phyloP scores from a whole-genome alignment of 64 coral and sea anemone genomes.

The Dendrophyllia cribrosa region DNA sequence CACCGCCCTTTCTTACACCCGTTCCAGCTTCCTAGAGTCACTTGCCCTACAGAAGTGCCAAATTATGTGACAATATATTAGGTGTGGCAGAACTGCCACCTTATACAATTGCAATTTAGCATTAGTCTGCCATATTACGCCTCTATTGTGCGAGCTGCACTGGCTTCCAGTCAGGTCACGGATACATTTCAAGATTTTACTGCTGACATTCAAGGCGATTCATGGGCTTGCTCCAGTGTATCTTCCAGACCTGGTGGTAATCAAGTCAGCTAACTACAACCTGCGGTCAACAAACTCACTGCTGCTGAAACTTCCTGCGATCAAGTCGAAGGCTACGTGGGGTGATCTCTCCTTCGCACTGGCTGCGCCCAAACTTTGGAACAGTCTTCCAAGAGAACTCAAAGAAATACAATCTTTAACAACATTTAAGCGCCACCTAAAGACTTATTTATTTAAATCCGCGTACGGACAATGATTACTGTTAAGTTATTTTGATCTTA shows the following conservation, averaged over 20 bases:
- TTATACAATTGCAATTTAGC: too few relatives aligned
- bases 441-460: slow-evolving; percentile 12
- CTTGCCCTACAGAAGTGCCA: too few relatives aligned
- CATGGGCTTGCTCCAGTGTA: slow-evolving; percentile 16
- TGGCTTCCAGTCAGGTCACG: slow-evolving; percentile 50
- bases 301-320: slow-evolving; percentile 17
- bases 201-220: slow-evolving; percentile 42
- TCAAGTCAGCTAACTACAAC: slow-evolving; percentile 20
- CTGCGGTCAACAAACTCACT: slow-evolving; percentile 25
- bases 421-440: slow-evolving; percentile 44
- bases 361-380: slow-evolving; percentile 49
- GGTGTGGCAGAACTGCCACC: too few relatives aligned
- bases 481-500: neutral
- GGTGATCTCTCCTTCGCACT: slow-evolving; percentile 32
- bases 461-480: neutral
- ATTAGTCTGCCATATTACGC: slow-evolving; percentile 39
- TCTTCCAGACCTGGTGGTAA: neutral
- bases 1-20: too few relatives aligned
- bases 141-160: slow-evolving; percentile 34
- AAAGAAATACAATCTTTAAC: slow-evolving; percentile 15
- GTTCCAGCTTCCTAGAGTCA: too few relatives aligned
- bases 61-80: too few relatives aligned
- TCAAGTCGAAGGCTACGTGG: slow-evolving; percentile 40
- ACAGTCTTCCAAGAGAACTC: slow-evolving; percentile 5
- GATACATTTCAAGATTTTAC: slow-evolving; percentile 27